These are phyloP conservation scores for Gasteruption jaculator DNA, from an alignment of 2,888 invertebrate genomes.

Conservation along the genomic window DNA sequence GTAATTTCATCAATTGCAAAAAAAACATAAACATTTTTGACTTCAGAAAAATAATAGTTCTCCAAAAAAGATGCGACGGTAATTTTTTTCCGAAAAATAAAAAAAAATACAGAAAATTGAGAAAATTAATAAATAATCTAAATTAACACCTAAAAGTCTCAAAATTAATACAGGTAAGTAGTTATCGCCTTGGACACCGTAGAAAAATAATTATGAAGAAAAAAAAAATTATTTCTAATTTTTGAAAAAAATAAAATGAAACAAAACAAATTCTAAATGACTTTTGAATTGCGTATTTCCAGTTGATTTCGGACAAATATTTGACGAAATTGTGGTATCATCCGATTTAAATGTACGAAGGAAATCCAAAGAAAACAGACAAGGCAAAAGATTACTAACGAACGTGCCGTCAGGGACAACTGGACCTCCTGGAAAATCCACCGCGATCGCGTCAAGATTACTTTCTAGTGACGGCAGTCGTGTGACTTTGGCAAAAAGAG, in stretches of 20 bases:
- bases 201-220: no score
- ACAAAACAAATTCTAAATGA: constrained; percentile 1
- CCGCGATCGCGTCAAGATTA: constrained; percentile 39
- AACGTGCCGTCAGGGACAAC: constrained; percentile 45
- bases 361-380: constrained; percentile 48
- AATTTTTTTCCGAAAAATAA: no score
- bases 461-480: constrained; percentile 41
- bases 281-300: constrained; percentile 9
- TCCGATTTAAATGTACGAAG: constrained; percentile 46
- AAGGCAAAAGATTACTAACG: constrained; percentile 43
- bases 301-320: constrained; percentile 46
- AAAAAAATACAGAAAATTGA: no score
- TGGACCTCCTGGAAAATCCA: constrained; percentile 39
- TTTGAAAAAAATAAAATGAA: constrained; percentile 6
- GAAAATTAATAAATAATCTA: no score
- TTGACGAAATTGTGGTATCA: constrained; percentile 52
- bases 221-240: constrained; percentile 7
- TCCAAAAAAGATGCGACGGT: no score
- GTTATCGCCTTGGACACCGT: no score
- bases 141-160: no score
- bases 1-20: constrained; percentile 5
- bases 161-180: no score
- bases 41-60: no score
- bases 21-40: no score
- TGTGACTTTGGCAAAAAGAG: constrained; percentile 35